phyloP scores from a whole-genome alignment of 23 tunicate species.

The Botrylloides violaceus region DNA sequence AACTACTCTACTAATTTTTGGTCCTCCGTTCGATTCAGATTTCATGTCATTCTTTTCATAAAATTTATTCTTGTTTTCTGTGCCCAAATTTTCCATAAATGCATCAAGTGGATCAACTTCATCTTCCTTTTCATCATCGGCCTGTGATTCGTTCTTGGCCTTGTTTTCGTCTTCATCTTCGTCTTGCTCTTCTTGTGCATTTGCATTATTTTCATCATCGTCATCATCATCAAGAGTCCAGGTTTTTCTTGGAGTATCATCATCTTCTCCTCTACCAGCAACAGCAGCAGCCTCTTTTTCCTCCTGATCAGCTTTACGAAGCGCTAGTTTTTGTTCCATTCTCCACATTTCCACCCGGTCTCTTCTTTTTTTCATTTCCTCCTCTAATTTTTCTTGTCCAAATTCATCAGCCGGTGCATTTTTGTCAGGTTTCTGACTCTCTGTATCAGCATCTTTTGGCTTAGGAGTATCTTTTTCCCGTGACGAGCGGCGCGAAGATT shows the following conservation, averaged over 20 bases:
- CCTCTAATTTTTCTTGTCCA: constrained; percentile 82
- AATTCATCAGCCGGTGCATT: constrained; percentile 26
- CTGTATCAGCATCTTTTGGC: not conserved
- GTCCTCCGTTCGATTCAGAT: constrained; percentile 32
- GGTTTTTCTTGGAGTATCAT: constrained; percentile 32
- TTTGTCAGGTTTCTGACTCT: constrained; percentile 14
- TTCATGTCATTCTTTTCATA: not conserved
- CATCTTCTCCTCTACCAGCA: constrained; percentile 16
- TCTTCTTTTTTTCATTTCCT: constrained; percentile 76
- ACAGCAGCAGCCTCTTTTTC: constrained; percentile 20
- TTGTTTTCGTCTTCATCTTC: not conserved
- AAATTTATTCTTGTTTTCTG: constrained; percentile 11
- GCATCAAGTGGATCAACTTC: constrained; percentile 99
- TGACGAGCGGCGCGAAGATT: not conserved
- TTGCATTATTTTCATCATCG: constrained; percentile 44
- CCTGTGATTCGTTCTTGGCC: constrained; percentile 11
- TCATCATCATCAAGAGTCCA: constrained; percentile 91
- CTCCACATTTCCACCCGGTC: constrained; percentile 90
- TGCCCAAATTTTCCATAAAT: constrained; percentile 77
- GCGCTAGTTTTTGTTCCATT: constrained; percentile 38
- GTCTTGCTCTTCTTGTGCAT: not conserved
- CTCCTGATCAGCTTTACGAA: constrained; percentile 8
- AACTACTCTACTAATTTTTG: constrained; percentile 72
- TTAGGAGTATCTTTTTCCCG: constrained; percentile 12
- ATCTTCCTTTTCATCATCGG: constrained; percentile 47